These are phyloP conservation scores for Ctenodactylus gundi DNA, from an alignment of 2,113 vertebrate species.

Conservation along the genomic window DNA sequence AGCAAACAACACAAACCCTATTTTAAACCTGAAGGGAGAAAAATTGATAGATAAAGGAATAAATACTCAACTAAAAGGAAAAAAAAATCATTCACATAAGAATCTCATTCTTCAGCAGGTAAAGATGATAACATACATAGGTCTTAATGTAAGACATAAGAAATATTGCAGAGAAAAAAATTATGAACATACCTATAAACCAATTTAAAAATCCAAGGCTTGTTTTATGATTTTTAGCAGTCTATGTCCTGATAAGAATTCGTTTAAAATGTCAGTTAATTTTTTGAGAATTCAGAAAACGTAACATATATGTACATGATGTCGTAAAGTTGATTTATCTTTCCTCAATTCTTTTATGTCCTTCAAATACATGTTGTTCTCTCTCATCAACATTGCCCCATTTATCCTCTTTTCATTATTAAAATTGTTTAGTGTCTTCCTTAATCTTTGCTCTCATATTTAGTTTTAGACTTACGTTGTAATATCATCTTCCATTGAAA, in stretches of 20 bases:
- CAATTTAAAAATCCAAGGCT: not conserved
- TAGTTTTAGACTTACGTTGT: not conserved
- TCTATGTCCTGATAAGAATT: not conserved
- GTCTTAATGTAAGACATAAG: not conserved
- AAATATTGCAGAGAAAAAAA: not conserved
- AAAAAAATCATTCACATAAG: not conserved
- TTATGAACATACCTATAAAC: not conserved
- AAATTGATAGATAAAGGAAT: not conserved
- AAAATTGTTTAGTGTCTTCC: not conserved
- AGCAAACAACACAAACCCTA: not conserved
- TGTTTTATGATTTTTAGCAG: not conserved
- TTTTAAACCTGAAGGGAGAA: not conserved
- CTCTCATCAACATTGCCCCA: not conserved
- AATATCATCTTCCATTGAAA: too few relatives aligned
- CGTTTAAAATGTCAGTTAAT: not conserved
- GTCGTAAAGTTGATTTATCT: not conserved
- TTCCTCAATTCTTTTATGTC: not conserved
- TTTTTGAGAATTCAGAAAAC: not conserved
- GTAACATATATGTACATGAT: not conserved
- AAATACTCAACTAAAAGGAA: not conserved
- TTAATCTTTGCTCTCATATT: not conserved
- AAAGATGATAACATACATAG: not conserved
- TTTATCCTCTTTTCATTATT: not conserved
- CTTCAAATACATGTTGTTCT: too few relatives aligned
- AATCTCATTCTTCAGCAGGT: not conserved